Evolutionary conservation across 2,113 vertebrate genomes (phyloP), one percentile per base, ranked within the genome.

Genomic region (Talpa occidentalis): DNA sequence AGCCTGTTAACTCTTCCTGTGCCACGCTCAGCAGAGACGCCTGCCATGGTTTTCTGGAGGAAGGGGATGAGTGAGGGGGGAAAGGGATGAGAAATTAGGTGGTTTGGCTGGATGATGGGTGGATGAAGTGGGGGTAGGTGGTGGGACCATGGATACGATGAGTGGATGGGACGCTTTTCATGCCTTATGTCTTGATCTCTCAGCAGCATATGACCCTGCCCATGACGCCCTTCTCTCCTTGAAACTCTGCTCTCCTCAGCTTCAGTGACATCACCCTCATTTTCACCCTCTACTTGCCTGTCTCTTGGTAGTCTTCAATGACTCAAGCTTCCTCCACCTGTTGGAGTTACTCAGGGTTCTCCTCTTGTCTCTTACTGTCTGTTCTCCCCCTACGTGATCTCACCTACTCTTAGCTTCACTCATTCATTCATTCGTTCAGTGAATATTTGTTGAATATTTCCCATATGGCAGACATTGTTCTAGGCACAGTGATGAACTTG

Each of bases 1-100:
- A 98, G 98, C 98, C 97, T 96, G 97, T 98, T 98, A 98, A 98
- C 97, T 98, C 97, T 98, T 97, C 0, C 28, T 94, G 96, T 93
- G 1, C 81, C 95, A 83, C 19, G 16, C 1, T 73, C 88, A 54
- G 85, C 0, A 0, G 88, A 97, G 94, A 81, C 62, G 70, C 95
- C 92, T 81, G 59, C 92, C 95, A 94, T 28, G 19, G 72, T 64
- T 84, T 96, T 78, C 93, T 83, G 70, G 86, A 56, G 52, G 42
- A 81, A 78, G 85, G 59, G 79, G 85, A 14, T 24, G 47, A 69
- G 19, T 42, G n/a, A 88, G 79, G 70, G 54, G 52, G 21, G 49
- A 52, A 87, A 42, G 1, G 37, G 81, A 19, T 81, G 76, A 90
- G 66, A 32, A 69, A 52, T 77, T 59, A 73, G 73, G 47, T n/a